Evolutionary conservation across 2,888 invertebrate species (phyloP).

Genomic region (Glaucopsyche alexis): DNA sequence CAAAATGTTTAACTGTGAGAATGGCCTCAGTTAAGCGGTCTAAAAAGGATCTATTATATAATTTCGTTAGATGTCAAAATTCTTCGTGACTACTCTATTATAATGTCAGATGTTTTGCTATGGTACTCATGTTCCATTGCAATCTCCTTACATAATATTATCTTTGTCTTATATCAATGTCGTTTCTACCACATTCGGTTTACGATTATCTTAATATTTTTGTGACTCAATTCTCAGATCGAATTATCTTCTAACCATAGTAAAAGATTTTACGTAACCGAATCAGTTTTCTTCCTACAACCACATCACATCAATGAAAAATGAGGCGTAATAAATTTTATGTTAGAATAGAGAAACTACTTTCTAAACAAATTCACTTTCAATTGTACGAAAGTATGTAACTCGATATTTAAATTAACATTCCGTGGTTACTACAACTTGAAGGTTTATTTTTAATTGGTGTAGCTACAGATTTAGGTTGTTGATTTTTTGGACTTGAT

Average conservation of each 20-base stretch:
- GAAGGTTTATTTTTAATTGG: not conserved
- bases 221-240: no score
- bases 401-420: constrained; percentile 12
- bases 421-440: not conserved
- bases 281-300: not conserved
- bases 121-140: not conserved
- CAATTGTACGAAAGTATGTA: constrained; percentile 22
- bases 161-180: no score
- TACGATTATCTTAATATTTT: no score
- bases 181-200: no score
- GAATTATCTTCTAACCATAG: not conserved
- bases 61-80: constrained; percentile 1
- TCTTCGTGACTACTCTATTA: constrained; percentile 17
- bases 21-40: not conserved
- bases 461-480: not conserved
- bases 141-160: not conserved
- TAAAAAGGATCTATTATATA: constrained; percentile 10
- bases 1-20: constrained; percentile 7
- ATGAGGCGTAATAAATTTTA: constrained; percentile 8
- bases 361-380: constrained; percentile 27
- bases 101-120: not conserved
- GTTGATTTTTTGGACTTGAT: not conserved
- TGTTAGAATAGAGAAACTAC: constrained; percentile 18
- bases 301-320: not conserved
- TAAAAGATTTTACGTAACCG: not conserved